Base-by-base conservation (phyloP, 2,888 invertebrate species). In the Cryptocephalus moraei region DNA sequence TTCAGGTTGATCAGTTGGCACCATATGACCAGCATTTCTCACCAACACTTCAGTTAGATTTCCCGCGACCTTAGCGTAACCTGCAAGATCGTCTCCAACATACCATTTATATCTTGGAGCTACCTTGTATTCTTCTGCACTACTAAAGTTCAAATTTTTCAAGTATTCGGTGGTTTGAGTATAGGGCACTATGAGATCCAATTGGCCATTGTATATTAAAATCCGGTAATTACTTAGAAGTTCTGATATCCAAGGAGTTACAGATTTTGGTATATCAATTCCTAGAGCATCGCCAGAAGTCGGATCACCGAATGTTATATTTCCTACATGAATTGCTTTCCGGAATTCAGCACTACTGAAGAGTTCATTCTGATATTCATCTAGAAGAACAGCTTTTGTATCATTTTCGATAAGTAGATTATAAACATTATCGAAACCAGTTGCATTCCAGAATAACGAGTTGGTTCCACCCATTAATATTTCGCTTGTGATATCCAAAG, bases 141-240 rank as follows among this genome's bases (percentile, higher is more conserved):
- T 79, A n/a, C 71, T 74, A 72, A 88, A 90, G 33, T 82, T 75
- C 3, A 90, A 71, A 22, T 79, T 74, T 50, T 76, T 73, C 31
- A 92, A 68, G 66, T 85, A 90, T 61, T 83, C 84, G 22, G 84
- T 77, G 0, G 91, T 91, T 41, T 86, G 63, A 0, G 90, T 87
- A 68, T 89, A 88, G 0, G 90, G 88, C 0, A 91, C 86, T 52
- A 91, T 88, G 9, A 93, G 82, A 65, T 94, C 93, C 52, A 93
- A 66, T 64, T 93, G 92, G 0, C 93, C 93, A 11, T 8, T 22
- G 6, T 44, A 50, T 10, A 50, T 39, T n/a, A 50, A 38, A 9
- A 90, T 78, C 65, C 75, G 73, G 59, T 84, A 84, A 53, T 79
- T 69, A 32, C 80, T 72, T 0, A 86, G 62, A 0, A 89, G 69